phyloP scores from a whole-genome alignment of 2,888 invertebrate species.

The Cartodere bifasciata region DNA sequence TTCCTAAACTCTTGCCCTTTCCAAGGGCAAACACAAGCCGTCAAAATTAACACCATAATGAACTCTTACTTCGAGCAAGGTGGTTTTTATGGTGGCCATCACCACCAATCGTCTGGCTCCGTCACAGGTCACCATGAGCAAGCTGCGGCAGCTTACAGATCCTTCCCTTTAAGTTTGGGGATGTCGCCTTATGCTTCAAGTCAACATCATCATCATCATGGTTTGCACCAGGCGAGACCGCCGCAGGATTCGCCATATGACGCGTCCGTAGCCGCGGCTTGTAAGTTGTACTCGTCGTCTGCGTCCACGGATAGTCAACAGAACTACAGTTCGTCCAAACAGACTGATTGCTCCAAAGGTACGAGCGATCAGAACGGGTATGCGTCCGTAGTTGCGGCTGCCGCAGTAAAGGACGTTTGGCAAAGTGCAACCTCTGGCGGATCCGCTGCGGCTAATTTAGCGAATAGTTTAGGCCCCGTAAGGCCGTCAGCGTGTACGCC shows the following conservation, averaged over 20 bases:
- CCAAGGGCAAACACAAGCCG: slow-evolving; percentile 22
- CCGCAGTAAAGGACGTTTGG: slow-evolving; percentile 50
- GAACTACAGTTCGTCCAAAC: slow-evolving; percentile 38
- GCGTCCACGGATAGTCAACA: slow-evolving; percentile 46
- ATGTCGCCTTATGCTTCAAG: slow-evolving; percentile 71
- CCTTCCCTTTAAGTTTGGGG: slow-evolving; percentile 74
- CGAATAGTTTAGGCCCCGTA: slow-evolving; percentile 49
- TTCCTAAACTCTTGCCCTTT: no score
- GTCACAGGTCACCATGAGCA: slow-evolving; percentile 46
- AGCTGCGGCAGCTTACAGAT: slow-evolving; percentile 60
- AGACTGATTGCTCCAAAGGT: slow-evolving; percentile 61
- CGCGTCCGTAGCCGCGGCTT: slow-evolving; percentile 74
- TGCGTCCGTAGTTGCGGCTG: slow-evolving; percentile 57
- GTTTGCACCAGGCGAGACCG: slow-evolving; percentile 59
- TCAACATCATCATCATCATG: slow-evolving; percentile 58
- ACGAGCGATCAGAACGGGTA: slow-evolving; percentile 46
- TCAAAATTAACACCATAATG: slow-evolving; percentile 47
- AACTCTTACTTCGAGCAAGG: slow-evolving; percentile 95
- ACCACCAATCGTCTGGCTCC: slow-evolving; percentile 64
- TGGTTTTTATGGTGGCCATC: slow-evolving; percentile 88
- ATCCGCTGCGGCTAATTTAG: slow-evolving; percentile 51
- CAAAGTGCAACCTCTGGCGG: slow-evolving; percentile 55
- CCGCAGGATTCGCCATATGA: slow-evolving; percentile 88
- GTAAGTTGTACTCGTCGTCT: slow-evolving; percentile 66
- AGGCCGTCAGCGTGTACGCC: slow-evolving; percentile 84